A percentile compares a stretch with the other conserved stretches of the same genome.
These are phyloP conservation scores for Polypterus senegalus DNA, from an alignment of 2,113 vertebrate genomes.

Conservation along the genomic window DNA sequence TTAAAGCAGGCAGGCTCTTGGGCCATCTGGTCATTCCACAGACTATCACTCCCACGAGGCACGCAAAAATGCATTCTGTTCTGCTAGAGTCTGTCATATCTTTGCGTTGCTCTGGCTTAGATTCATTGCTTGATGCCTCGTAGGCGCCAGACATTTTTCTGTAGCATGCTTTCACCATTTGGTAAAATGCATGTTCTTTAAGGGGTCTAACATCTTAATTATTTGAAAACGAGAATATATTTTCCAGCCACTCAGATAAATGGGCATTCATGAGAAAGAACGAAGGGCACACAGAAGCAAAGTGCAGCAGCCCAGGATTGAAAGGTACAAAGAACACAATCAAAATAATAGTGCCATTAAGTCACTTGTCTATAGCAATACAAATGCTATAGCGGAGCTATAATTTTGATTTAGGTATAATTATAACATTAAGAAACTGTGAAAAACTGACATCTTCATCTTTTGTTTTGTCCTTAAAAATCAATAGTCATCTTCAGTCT, in stretches of 20 bases:
- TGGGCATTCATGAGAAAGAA: conserved; percentile 41
- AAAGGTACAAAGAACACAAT: conserved; percentile 36
- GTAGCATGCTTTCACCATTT: neutral
- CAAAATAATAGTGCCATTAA: conserved; percentile 32
- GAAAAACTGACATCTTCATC: neutral
- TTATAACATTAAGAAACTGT: neutral
- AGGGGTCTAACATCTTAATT: conserved; percentile 35
- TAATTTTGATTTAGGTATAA: conserved; percentile 32
- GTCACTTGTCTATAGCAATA: conserved; percentile 30
- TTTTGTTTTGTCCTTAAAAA: neutral
- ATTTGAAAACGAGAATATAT: conserved; percentile 42
- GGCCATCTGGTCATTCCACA: conserved; percentile 8
- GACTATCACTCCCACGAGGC: conserved; percentile 4
- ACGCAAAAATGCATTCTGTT: conserved; percentile 9
- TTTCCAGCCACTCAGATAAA: conserved; percentile 48
- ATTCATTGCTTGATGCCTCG: conserved; percentile 3
- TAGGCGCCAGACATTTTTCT: conserved; percentile 3
- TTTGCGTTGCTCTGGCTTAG: conserved; percentile 2
- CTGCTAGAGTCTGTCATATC: conserved; percentile 4
- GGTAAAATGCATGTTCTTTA: conserved; percentile 25
- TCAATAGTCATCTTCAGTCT: neutral
- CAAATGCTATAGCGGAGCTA: conserved; percentile 27
- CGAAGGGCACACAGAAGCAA: conserved; percentile 34
- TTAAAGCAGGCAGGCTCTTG: neutral
- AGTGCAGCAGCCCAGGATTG: conserved; percentile 24